Percentiles rank a stretch among this genome's conserved stretches.
Evolutionary conservation across 2,797 vertebrate species (phyloP).

Genomic region (Florisuga fusca): DNA sequence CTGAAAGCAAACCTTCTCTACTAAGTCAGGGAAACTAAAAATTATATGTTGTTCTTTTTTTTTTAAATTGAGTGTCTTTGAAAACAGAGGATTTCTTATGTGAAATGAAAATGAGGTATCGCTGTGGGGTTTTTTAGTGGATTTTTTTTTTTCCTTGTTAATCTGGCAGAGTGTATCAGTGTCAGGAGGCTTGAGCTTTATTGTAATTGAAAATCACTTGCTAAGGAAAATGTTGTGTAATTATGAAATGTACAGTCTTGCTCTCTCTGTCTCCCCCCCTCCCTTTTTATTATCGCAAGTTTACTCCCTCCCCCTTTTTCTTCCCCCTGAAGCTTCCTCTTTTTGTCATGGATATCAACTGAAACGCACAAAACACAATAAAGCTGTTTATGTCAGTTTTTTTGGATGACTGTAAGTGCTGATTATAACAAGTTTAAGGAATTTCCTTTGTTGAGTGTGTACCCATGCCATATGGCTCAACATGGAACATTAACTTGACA

Average conservation of each 20-base stretch:
- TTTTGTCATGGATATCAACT: constrained; percentile 86
- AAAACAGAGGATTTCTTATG: constrained; percentile 52
- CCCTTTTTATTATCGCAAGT: constrained; percentile 55
- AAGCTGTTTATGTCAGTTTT: constrained; percentile 87
- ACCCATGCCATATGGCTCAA: constrained; percentile 88
- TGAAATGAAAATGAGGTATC: constrained; percentile 38
- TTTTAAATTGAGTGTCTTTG: neutral
- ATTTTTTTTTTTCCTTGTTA: neutral
- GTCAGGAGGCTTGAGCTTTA: constrained; percentile 67
- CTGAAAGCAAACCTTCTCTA: constrained; percentile 34
- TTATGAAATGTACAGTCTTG: constrained; percentile 68
- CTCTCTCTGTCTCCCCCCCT: neutral
- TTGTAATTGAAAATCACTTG: constrained; percentile 80
- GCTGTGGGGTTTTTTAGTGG: neutral
- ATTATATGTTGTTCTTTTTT: constrained; percentile 7
- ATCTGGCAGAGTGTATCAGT: constrained; percentile 33
- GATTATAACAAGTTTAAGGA: constrained; percentile 89
- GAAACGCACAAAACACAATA: constrained; percentile 87
- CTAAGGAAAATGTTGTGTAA: constrained; percentile 73
- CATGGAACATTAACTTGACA: constrained; percentile 91
- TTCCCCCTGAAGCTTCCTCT: constrained; percentile 77
- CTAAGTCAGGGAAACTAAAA: constrained; percentile 67
- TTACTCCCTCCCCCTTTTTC: constrained; percentile 22
- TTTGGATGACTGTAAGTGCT: constrained; percentile 87
- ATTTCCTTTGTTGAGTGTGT: constrained; percentile 88